A percentile compares a stretch with the other conserved stretches of the same genome.
Evolutionary conservation across 2,113 vertebrate species (phyloP).

Genomic region (Oceanites oceanicus): DNA sequence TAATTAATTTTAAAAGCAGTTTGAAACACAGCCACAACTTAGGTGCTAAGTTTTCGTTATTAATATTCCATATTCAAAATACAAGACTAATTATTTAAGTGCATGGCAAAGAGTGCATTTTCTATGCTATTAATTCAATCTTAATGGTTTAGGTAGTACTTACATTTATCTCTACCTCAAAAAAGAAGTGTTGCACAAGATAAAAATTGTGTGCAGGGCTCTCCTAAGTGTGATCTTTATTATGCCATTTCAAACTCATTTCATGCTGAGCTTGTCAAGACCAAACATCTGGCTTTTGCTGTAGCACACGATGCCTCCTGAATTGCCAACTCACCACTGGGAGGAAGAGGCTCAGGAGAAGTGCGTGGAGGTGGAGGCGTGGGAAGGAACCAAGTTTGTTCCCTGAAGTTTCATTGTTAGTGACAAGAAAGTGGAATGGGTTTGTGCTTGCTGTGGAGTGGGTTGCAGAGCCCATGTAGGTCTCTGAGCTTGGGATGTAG

Average conservation of each 20-base stretch:
- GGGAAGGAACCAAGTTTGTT: background rate
- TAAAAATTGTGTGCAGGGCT: background rate
- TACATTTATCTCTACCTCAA: background rate
- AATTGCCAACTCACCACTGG: background rate
- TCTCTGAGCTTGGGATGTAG: background rate
- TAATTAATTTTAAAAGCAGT: constrained; percentile 24
- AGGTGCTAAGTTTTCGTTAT: background rate
- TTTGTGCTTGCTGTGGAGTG: background rate
- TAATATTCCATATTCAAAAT: constrained; percentile 18
- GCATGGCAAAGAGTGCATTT: background rate
- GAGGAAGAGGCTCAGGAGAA: background rate
- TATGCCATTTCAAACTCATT: background rate
- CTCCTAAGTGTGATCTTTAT: background rate
- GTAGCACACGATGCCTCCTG: background rate
- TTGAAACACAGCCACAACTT: background rate
- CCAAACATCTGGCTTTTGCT: constrained; percentile 10
- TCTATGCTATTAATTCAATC: background rate
- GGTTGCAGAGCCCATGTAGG: background rate
- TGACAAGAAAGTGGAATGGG: background rate
- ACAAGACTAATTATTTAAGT: background rate
- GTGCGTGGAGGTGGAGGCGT: background rate
- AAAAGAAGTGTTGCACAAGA: background rate
- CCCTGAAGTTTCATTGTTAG: background rate
- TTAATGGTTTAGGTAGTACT: background rate
- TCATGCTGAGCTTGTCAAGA: constrained; percentile 1